A percentile compares a stretch with the other conserved stretches of the same genome.
phyloP scores from a whole-genome alignment of 2,113 vertebrate species.

The Cryptotis parvus region DNA sequence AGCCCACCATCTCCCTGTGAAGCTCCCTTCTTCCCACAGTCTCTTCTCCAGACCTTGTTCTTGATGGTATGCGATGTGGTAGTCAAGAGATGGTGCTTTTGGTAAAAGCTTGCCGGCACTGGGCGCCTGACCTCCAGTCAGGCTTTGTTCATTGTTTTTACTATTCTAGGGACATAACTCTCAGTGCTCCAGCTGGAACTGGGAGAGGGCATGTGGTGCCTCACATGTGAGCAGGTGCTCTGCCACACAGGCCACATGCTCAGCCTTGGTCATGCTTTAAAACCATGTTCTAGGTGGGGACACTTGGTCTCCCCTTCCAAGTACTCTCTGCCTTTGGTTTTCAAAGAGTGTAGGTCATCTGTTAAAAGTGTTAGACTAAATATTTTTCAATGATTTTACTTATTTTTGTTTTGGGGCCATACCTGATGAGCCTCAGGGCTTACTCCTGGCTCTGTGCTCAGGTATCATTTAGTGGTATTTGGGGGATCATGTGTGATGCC shows the following conservation, averaged over 20 bases:
- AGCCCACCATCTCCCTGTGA: background rate
- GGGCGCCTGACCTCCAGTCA: too few species aligned
- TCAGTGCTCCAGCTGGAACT: too few species aligned
- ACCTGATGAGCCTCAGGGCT: too few species aligned
- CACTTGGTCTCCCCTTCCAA: background rate
- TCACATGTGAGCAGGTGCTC: background rate
- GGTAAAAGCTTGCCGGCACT: background rate
- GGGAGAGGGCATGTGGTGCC: too few species aligned
- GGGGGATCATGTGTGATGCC: too few species aligned
- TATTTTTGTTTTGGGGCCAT: too few species aligned
- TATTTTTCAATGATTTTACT: too few species aligned
- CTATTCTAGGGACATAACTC: too few species aligned
- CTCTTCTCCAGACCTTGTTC: conserved; percentile 1
- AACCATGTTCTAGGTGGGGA: background rate
- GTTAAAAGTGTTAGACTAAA: background rate
- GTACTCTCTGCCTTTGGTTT: background rate
- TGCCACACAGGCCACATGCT: background rate
- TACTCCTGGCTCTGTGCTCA: too few species aligned
- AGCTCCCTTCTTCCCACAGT: background rate
- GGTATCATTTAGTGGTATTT: too few species aligned
- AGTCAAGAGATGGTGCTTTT: background rate
- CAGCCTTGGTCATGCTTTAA: background rate
- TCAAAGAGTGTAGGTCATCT: background rate
- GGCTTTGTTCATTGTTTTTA: too few species aligned
- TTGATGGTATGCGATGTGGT: conserved; percentile 22